Percentiles rank a stretch among this genome's conserved stretches.
Conservation (phyloP, 2,113 vertebrate species). For the Elephas maximus region DNA sequence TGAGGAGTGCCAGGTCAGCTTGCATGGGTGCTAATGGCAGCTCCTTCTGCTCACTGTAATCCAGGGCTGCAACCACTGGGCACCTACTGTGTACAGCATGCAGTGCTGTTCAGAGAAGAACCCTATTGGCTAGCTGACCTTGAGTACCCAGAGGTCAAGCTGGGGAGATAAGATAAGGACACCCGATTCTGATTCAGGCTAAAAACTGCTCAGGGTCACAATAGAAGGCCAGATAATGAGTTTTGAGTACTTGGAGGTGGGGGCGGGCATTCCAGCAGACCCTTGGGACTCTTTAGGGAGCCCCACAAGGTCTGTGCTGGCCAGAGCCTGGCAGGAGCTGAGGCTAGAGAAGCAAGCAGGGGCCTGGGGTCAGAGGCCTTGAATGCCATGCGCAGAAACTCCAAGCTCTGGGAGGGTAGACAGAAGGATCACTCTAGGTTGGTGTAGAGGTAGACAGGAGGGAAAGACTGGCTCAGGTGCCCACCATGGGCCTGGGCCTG, state of each 20-base stretch:
- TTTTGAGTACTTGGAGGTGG: neutral
- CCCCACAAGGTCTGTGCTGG: neutral
- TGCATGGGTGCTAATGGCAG: neutral
- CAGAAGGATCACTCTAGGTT: neutral
- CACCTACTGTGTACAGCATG: neutral
- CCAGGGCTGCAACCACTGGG: neutral
- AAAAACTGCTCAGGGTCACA: neutral
- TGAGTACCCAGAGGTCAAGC: neutral
- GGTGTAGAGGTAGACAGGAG: neutral
- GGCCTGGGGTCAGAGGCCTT: neutral
- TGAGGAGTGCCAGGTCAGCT: neutral
- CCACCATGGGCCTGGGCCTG: neutral
- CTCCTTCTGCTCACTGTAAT: neutral
- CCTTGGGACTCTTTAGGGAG: neutral
- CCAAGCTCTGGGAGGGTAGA: neutral
- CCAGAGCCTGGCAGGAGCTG: neutral
- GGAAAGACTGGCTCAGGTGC: neutral
- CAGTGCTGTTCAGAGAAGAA: neutral
- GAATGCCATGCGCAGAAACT: neutral
- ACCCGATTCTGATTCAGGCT: conserved; percentile 4
- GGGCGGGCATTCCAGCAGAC: neutral
- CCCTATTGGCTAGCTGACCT: neutral
- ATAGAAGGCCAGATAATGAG: neutral
- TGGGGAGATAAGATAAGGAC: neutral
- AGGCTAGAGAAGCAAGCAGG: neutral